Base-by-base conservation (phyloP, 2,888 invertebrate genomes). In the Scaptomyza reducta region DNA sequence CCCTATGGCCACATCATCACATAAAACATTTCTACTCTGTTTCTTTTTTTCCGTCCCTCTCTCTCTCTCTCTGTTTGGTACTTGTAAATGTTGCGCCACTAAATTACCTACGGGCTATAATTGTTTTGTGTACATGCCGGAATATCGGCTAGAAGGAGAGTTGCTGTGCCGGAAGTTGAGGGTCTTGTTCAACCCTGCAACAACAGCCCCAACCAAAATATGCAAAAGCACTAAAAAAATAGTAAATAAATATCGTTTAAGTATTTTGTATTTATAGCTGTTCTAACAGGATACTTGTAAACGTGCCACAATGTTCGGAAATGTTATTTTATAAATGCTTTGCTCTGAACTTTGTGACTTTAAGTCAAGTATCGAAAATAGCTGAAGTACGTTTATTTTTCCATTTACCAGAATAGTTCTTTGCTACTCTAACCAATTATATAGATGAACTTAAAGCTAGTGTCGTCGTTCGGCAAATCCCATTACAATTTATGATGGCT, bases 71-170 rank as follows among this genome's bases (percentile, higher is more conserved):
- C 50, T 73, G 58, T 50, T 57, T 68, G 62, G 64, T 74, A 66
- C 54, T 74, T 67, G 73, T 67, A 77, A 86, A 80, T 84, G 76
- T 76, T 87, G 64, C 65, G 63, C 76, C 87, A 88, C 82, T 88
- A 88, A 88, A 84, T 84, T 88, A 84, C 87, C 88, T 84, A 78
- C 70, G 57, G 87, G 84, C 84, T 69, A 87, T 84, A 84, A 84
- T 84, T 84, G 84, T 84, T 82, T 88, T 84, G 85, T 87, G 73
- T 81, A 78, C 81, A 77, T 74, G 70, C 56, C 50, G 10, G 16
- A 40, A 10, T 0, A 14, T 9, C 2, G 38, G 5, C 0, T 4
- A 22, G 22, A 33, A 35, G 35, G 13, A 3, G 59, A 62, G 60
- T 57, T 33, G 56, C 18, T 16, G 46, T 41, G 47, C 25, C 46